These are phyloP conservation scores for Cheilosia grossa DNA, from an alignment of 2,888 invertebrate species.

Conservation along the genomic window DNA sequence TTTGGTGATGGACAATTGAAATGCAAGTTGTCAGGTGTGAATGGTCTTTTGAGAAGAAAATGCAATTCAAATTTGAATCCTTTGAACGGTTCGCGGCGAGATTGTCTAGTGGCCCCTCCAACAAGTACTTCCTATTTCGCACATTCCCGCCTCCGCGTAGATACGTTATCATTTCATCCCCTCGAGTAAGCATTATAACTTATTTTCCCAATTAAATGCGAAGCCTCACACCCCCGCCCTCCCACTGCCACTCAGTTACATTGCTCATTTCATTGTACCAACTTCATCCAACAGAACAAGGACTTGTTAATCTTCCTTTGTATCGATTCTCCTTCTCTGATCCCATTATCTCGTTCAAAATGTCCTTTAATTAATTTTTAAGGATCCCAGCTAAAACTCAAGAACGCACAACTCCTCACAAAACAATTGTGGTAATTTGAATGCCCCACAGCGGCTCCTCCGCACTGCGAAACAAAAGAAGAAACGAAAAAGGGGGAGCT, in stretches of 20 bases:
- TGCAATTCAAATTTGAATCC: background rate
- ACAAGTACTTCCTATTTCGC: too few species aligned
- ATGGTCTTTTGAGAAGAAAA: too few species aligned
- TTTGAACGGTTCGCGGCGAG: too few species aligned
- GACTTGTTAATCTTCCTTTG: slow-evolving; percentile 35
- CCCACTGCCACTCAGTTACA: background rate
- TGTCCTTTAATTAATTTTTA: slow-evolving; percentile 72
- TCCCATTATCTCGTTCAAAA: slow-evolving; percentile 63
- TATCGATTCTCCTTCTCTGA: slow-evolving; percentile 51
- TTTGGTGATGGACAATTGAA: background rate
- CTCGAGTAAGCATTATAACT: slow-evolving; percentile 6
- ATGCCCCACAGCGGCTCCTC: slow-evolving; percentile 2
- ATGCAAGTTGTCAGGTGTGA: background rate
- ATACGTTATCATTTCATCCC: background rate
- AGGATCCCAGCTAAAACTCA: slow-evolving; percentile 43
- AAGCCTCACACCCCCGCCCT: background rate
- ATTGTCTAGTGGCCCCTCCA: too few species aligned
- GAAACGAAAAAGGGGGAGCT: background rate
- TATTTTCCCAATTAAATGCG: slow-evolving; percentile 28
- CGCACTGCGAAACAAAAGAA: background rate
- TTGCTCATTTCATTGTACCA: slow-evolving; percentile 8
- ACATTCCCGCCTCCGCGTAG: too few species aligned
- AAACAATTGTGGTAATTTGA: slow-evolving; percentile 73
- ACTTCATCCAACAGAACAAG: background rate
- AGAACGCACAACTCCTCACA: slow-evolving; percentile 43